Evolutionary conservation across 2,888 invertebrate genomes (phyloP).

Genomic region (Mimumesa dahlbomi): DNA sequence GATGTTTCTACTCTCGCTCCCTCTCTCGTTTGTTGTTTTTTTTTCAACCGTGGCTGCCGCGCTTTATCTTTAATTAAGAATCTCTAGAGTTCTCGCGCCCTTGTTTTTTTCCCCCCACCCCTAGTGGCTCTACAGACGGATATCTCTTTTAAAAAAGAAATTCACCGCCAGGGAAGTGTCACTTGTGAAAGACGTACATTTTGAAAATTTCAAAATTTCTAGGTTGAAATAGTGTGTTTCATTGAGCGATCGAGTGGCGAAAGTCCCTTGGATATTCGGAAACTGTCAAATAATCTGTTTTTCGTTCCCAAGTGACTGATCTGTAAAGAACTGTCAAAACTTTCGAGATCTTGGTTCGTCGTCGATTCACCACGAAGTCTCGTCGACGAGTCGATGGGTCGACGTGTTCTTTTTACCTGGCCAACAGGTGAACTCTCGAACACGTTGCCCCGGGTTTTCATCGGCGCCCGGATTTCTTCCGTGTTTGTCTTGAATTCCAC

Average conservation of each 20-base stretch:
- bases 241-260: not conserved
- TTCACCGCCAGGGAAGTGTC: too few relatives aligned
- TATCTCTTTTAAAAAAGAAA: too few relatives aligned
- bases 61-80: too few relatives aligned
- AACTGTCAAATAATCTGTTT: not conserved
- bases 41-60: too few relatives aligned
- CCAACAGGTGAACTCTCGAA: too few relatives aligned
- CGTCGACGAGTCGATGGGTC: constrained; percentile 17
- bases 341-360: constrained; percentile 17
- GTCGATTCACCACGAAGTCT: constrained; percentile 48
- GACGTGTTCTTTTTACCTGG: too few relatives aligned
- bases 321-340: constrained; percentile 42
- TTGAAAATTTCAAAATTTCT: too few relatives aligned
- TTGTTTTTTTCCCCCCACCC: too few relatives aligned
- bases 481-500: not conserved
- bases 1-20: not conserved
- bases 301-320: constrained; percentile 19
- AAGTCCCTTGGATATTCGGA: not conserved
- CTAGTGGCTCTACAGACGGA: too few relatives aligned
- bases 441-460: constrained; percentile 12
- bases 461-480: constrained; percentile 17
- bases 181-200: too few relatives aligned
- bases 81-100: not conserved
- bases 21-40: not conserved
- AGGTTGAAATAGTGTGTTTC: too few relatives aligned